A percentile compares a stretch with the other conserved stretches of the same genome.
Conservation (phyloP, 1,140 invertebrate genomes). For the Ceratina japonica region DNA sequence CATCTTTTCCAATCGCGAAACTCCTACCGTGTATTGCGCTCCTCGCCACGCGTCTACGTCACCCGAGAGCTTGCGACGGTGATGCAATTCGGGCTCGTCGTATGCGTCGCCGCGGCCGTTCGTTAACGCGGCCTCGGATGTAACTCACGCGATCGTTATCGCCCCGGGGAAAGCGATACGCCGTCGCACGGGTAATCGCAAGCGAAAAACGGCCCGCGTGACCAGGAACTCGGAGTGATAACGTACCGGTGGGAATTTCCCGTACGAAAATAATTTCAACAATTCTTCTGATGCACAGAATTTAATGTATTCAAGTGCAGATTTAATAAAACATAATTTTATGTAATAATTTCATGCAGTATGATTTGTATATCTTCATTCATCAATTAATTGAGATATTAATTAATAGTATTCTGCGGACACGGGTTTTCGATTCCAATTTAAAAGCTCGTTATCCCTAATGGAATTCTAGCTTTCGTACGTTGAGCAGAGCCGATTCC, state of each 20-base stretch:
- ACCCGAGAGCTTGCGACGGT: constrained; percentile 29
- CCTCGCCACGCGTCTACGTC: constrained; percentile 27
- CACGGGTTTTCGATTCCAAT: not conserved
- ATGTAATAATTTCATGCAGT: no score
- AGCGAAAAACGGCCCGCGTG: constrained; percentile 10
- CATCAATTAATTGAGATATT: no score
- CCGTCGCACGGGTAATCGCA: constrained; percentile 1
- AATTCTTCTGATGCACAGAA: no score
- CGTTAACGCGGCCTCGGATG: constrained; percentile 43
- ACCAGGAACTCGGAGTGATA: not conserved
- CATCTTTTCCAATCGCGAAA: not conserved
- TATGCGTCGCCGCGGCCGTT: constrained; percentile 39
- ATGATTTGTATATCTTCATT: no score
- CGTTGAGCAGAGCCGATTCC: not conserved
- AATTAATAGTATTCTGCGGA: no score
- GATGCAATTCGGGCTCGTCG: constrained; percentile 37
- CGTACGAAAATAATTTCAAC: not conserved
- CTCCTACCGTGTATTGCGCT: not conserved
- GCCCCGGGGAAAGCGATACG: constrained; percentile 51
- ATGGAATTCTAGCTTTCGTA: not conserved
- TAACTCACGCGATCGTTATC: constrained; percentile 55
- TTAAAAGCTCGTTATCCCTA: not conserved
- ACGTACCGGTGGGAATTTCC: not conserved
- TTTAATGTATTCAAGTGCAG: no score
- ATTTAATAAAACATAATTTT: no score